Base-by-base conservation (phyloP, 2,888 invertebrate species). In the Hemistola chrysoprasaria region DNA sequence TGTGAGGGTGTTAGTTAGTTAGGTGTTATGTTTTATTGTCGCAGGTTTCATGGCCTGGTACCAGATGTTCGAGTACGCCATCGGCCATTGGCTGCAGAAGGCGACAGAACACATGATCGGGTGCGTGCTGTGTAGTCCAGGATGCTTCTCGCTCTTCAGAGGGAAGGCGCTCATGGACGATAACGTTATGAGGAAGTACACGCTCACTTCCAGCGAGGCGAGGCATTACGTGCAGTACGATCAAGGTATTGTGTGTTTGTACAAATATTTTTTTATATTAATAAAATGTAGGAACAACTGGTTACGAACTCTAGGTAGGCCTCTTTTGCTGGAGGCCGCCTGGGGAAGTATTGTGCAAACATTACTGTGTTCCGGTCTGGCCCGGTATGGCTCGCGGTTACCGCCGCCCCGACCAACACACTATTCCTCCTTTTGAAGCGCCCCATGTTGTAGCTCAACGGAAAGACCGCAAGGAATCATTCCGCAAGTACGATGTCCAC, bases 41-140 rank as follows among this genome's bases (percentile, higher is more conserved):
- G n/a, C 51, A 92, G 93, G 95, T 32, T 93, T 94, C 23, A 93
- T 95, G 93, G 93, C 95, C 2, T 95, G 95, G 95, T 95, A 95
- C 65, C 95, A 95, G 78, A 93, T 93, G 71, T 97, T 97, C 68
- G 97, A 97, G 72, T 97, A 97, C 68, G 96, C 97, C 0, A 93
- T 97, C 49, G 96, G 97, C 2, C 97, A 97, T 89, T 97, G 97
- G 97, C 90, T 97, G 57, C 97, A 97, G 78, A 97, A 97, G 78
- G 94, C 97, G 5, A 96, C 97, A 0, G 97, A 97, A 71, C 96
- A 97, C 76, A 93, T 95, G 67, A 94, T 96, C 54, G 96, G 95
- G 6, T 96, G 95, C 73, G 97, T 97, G 1, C 92, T 97, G 9
- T 97, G 97, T 73, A 95, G 95, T 71, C 97, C 97, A 3, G 97